Percentiles rank a stretch among this genome's conserved stretches.
Conservation (phyloP, 2,797 vertebrate species). For the Choloepus didactylus region DNA sequence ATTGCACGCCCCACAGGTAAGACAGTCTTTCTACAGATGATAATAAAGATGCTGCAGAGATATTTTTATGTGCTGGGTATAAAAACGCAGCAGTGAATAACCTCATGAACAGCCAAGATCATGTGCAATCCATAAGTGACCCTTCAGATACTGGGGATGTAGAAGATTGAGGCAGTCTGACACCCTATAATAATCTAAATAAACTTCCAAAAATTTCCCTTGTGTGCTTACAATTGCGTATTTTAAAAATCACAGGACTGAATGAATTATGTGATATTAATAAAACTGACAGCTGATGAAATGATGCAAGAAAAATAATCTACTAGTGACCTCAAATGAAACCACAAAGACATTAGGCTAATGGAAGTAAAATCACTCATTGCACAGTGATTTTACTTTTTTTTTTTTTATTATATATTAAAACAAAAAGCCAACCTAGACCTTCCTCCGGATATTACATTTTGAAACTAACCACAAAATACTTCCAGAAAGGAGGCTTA, state of each 20-base stretch:
- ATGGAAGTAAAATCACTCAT: conserved; percentile 75
- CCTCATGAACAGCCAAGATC: not conserved
- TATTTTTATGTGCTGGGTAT: conserved; percentile 62
- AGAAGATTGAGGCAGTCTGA: conserved; percentile 43
- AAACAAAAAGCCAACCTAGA: conserved; percentile 79
- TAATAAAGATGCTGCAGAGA: not conserved
- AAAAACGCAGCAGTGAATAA: not conserved
- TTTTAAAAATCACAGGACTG: conserved; percentile 68
- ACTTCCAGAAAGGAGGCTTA: conserved; percentile 72
- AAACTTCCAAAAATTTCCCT: conserved; percentile 59
- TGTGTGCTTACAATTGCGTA: conserved; percentile 1
- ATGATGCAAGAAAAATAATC: conserved; percentile 78
- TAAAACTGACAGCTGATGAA: conserved; percentile 82
- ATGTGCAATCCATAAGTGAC: not conserved
- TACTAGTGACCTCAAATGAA: conserved; percentile 74
- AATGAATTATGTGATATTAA: conserved; percentile 65
- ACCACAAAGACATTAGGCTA: conserved; percentile 74
- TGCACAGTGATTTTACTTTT: conserved; percentile 68
- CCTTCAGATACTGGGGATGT: not conserved
- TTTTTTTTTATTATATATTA: conserved; percentile 59
- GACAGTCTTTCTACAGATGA: conserved; percentile 26
- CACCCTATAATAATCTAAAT: conserved; percentile 66
- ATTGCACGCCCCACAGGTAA: not conserved
- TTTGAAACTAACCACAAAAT: conserved; percentile 80
- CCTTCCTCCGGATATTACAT: conserved; percentile 75